Base-by-base conservation (phyloP, 2,797 vertebrate genomes). In the Morelia viridis region DNA sequence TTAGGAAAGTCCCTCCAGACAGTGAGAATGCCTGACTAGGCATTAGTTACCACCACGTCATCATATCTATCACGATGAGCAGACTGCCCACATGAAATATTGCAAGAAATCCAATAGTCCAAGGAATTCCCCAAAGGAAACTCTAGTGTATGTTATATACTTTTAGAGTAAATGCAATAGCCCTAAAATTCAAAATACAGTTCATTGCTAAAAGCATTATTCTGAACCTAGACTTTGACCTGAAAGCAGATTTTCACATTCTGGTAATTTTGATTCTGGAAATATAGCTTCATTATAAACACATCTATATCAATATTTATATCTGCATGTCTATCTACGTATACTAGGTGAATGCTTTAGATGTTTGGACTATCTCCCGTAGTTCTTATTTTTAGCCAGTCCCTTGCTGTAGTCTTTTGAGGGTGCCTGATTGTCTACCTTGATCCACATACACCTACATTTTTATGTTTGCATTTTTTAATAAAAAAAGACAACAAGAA, bases 21-120 rank as follows among this genome's bases (percentile, higher is more conserved):
- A 88, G 87, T 85, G 41, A 94, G 93, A 93, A 35, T 50, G 90
- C 93, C 80, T 91, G 89, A 56, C 87, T 93, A 96, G 94, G 94
- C 68, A 89, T 8, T 53, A 89, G 90, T 95, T 95, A 88, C 92
- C 60, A 89, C 85, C 71, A 65, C 0, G 0, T 76, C 0, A 4
- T 90, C 35, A 85, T 94, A 96, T 91, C 94, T 96, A 83, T 91
- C 24, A 68, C 89, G 90, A 95, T 50, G 46, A 95, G 91, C 85
- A 35, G n/a, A n/a, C 53, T 1, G 24, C 91, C 71, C 93, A 46
- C 88, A 65, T 60, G 92, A 65, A 61, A 80, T 35, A 94, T 56
- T 65, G 93, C 64, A 91, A 94, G 93, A 94, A 94, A 95, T 92
- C 90, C 62, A 91, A 1, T 80, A 92, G 64, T 60, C 41, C 85